Percentiles rank a stretch among this genome's conserved stretches.
Evolutionary conservation across 1,140 invertebrate species (phyloP).

Genomic region (Phymorhynchus buccinoides): DNA sequence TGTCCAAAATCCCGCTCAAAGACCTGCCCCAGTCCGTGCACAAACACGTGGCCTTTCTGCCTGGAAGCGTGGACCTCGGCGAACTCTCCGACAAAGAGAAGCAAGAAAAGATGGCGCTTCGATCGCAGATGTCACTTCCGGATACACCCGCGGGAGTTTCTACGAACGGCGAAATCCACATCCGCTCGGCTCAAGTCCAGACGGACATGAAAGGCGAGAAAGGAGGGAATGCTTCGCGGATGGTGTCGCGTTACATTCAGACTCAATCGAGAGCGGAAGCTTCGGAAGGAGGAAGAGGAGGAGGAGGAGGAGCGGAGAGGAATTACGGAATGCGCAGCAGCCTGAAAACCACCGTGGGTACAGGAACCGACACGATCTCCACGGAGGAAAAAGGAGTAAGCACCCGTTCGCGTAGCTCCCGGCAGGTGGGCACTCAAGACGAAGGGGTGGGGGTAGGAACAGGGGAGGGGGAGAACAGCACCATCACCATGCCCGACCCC

Average conservation of each 20-base stretch:
- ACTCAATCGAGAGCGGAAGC: constrained; percentile 23
- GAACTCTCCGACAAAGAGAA: constrained; percentile 64
- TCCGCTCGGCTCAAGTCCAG: constrained; percentile 52
- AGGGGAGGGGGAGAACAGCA: constrained; percentile 14
- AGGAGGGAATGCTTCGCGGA: background rate
- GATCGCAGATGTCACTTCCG: constrained; percentile 39
- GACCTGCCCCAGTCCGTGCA: constrained; percentile 66
- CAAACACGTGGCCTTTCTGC: constrained; percentile 68
- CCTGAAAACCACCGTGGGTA: constrained; percentile 56
- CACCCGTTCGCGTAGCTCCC: constrained; percentile 65
- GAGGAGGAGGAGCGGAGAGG: constrained; percentile 34
- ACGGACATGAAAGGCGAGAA: constrained; percentile 51
- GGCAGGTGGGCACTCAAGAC: constrained; percentile 53
- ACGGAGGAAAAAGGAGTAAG: constrained; percentile 69
- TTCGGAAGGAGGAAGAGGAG: constrained; percentile 28
- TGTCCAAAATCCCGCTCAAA: constrained; percentile 67
- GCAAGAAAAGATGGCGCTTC: constrained; percentile 48
- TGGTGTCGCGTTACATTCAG: constrained; percentile 46
- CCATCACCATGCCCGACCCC: constrained; percentile 29
- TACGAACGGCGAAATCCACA: constrained; percentile 42
- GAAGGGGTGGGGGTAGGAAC: background rate
- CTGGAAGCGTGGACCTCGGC: constrained; percentile 69
- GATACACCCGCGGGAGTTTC: constrained; percentile 30
- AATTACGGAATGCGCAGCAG: constrained; percentile 32
- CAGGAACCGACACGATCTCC: constrained; percentile 61